phyloP scores from a whole-genome alignment of 1,140 invertebrate genomes.

The Acromyrmex charruanus region DNA sequence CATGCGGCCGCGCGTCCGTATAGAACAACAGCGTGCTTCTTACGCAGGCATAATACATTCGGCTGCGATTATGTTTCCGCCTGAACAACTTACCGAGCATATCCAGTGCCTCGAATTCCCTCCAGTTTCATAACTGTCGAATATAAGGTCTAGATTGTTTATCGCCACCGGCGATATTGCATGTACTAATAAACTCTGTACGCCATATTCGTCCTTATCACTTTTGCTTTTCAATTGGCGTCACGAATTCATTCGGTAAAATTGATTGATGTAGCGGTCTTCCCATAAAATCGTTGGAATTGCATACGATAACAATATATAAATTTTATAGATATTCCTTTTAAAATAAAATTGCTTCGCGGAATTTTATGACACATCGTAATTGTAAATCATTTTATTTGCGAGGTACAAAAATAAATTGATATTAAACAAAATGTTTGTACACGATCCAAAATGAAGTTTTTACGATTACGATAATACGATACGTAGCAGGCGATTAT shows the following conservation, averaged over 20 bases:
- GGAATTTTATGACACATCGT: slow-evolving; percentile 4
- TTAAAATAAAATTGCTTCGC: slow-evolving; percentile 11
- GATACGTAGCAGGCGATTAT: neutral
- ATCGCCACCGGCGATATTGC: neutral
- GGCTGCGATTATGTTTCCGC: slow-evolving; percentile 42
- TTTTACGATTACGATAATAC: neutral
- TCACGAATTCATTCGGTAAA: neutral
- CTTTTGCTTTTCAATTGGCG: neutral
- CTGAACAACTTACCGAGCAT: slow-evolving; percentile 24
- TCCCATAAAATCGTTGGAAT: neutral
- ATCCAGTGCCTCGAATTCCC: neutral
- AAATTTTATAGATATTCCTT: slow-evolving; percentile 13
- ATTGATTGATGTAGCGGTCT: slow-evolving; percentile 3
- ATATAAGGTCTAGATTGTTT: slow-evolving; percentile 22
- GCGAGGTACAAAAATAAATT: neutral
- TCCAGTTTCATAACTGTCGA: slow-evolving; percentile 34
- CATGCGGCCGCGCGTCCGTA: slow-evolving; percentile 5
- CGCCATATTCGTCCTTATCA: neutral
- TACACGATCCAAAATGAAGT: neutral
- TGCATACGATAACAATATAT: slow-evolving; percentile 24
- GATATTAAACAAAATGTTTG: slow-evolving; percentile 27
- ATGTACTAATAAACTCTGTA: neutral
- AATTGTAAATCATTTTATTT: slow-evolving; percentile 40
- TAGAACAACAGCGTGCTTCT: slow-evolving; percentile 32
- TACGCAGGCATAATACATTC: slow-evolving; percentile 54